Evolutionary conservation across 1,140 invertebrate species (phyloP), one percentile per base, ranked within the genome.

Genomic region (Zaprionus gabonicus): DNA sequence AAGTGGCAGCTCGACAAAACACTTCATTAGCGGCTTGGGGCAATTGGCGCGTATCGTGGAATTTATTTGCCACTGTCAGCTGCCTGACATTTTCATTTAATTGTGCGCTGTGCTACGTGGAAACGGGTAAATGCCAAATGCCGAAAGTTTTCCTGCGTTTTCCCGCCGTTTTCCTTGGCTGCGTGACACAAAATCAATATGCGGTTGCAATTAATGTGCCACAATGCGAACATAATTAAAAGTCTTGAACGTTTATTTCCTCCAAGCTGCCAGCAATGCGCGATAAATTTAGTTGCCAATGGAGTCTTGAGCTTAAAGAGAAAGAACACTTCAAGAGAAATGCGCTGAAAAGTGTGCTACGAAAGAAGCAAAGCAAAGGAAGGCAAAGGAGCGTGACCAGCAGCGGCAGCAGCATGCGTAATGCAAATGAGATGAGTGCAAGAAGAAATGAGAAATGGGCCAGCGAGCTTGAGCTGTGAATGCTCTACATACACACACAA

Each of bases 11-110:
- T 25, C 38, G 55, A 67, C 41, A 67, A 57, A 60, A 63, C 66
- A 70, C 72, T 75, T 75, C 72, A 75, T 75, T 75, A 75, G 72
- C 65, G 58, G 62, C 68, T 44, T 71, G 60, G 56, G 73, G 73
- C 73, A 76, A 76, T 70, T 75, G 72, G 72, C 67, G 72, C 72
- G 67, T 71, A 64, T 75, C 72, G 67, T 63, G 55, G 31, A 75
- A 75, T 70, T 75, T 70, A 75, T 75, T 70, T 71, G 59, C 67
- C 17, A 41, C 67, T 71, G 67, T 63, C 72, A 75, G 53, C 25
- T 41, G 67, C 10, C 67, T 63, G 72, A 71, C 72, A 75, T 70
- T 75, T 71, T 71, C 58, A 64, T 75, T 75, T 75, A 75, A 75
- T 75, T 75, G 72, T 59, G 59, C 31, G 41, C 58, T 7, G 27